Conservation (phyloP, 2,113 vertebrate genomes). For the Silurus glanis region DNA sequence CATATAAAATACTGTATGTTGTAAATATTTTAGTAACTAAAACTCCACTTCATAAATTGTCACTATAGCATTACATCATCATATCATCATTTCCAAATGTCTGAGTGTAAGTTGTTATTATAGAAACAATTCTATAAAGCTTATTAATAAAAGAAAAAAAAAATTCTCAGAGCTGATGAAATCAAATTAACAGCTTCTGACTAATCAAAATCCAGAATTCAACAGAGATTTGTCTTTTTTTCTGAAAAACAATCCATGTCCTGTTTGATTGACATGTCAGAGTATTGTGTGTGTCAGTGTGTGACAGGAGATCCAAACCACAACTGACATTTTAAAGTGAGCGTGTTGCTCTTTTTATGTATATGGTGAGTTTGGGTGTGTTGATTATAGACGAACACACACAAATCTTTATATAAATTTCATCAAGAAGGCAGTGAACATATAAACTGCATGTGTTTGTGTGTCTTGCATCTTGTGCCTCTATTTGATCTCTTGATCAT, state of each 20-base stretch:
- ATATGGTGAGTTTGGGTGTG: conserved; percentile 9
- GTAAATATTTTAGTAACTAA: too few relatives aligned
- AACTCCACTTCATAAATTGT: background rate
- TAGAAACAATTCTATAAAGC: background rate
- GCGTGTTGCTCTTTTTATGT: conserved; percentile 25
- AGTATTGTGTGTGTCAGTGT: conserved; percentile 23
- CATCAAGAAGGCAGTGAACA: background rate
- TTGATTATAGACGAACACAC: background rate
- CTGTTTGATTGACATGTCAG: conserved; percentile 7
- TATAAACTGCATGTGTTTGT: background rate
- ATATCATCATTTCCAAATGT: background rate
- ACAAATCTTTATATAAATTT: background rate
- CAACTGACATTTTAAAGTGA: conserved; percentile 18
- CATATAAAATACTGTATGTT: too few relatives aligned
- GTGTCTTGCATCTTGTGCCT: background rate
- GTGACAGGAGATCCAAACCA: conserved; percentile 20
- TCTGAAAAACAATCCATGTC: conserved; percentile 15
- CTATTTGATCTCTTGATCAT: conserved; percentile 62
- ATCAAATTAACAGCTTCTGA: background rate
- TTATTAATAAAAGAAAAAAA: background rate
- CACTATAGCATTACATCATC: background rate
- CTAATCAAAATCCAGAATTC: background rate
- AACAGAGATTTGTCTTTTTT: background rate
- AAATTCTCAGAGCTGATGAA: background rate
- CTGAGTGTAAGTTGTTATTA: background rate